These are phyloP conservation scores for Nemapogon koenigi DNA, from an alignment of 2,888 invertebrate genomes.

Conservation along the genomic window DNA sequence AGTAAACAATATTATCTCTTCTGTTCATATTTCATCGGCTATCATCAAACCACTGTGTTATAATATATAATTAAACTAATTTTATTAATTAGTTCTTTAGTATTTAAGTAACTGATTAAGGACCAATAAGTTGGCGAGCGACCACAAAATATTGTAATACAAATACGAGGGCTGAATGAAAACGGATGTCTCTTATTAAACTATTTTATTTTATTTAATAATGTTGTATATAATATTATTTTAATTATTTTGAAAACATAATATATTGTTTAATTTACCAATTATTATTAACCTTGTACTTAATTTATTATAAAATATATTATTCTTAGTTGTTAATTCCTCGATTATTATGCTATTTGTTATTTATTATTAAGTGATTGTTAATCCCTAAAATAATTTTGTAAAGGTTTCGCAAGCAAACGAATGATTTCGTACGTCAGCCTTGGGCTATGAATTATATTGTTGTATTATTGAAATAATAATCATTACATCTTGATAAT, in stretches of 20 bases:
- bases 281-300: too few species aligned
- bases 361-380: conserved; percentile 25
- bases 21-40: too few species aligned
- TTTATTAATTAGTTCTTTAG: too few species aligned
- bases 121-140: background rate
- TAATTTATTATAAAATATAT: background rate
- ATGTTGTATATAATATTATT: background rate
- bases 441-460: too few species aligned
- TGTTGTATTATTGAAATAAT: too few species aligned
- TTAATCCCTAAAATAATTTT: conserved; percentile 48
- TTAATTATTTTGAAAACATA: conserved; percentile 1
- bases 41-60: too few species aligned
- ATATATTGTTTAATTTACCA: background rate
- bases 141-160: conserved; percentile 1
- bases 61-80: too few species aligned
- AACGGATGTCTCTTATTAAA: conserved; percentile 47
- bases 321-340: conserved; percentile 6
- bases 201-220: background rate
- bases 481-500: too few species aligned
- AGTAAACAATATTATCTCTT: too few species aligned
- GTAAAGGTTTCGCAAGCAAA: conserved; percentile 58
- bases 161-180: conserved; percentile 52
- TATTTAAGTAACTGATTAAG: too few species aligned
- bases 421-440: conserved; percentile 33
- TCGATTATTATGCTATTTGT: conserved; percentile 12